A percentile compares a stretch with the other conserved stretches of the same genome.
Conservation (phyloP, 2,888 invertebrate genomes). For the Arctia plantaginis region DNA sequence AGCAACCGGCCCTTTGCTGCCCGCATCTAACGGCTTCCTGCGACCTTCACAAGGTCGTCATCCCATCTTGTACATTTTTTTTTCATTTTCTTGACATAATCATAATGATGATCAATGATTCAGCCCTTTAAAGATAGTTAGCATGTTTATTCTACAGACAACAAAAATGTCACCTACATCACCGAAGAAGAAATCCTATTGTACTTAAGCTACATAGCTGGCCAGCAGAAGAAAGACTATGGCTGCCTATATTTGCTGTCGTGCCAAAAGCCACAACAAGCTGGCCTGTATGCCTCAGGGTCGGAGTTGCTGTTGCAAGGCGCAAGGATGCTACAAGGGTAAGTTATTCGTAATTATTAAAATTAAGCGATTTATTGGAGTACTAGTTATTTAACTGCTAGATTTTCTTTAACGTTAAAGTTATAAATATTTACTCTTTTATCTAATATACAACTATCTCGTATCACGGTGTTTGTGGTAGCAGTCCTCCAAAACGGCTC, state of each 20-base stretch:
- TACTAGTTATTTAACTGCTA: background rate
- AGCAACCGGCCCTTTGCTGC: too few species aligned
- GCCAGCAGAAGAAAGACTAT: constrained; percentile 88
- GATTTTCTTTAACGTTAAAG: background rate
- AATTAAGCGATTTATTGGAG: too few species aligned
- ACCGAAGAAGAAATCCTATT: constrained; percentile 91
- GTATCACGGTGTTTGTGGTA: too few species aligned
- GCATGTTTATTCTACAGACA: constrained; percentile 62
- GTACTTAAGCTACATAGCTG: constrained; percentile 89
- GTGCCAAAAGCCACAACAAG: constrained; percentile 91
- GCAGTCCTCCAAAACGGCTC: too few species aligned
- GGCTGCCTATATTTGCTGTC: constrained; percentile 92
- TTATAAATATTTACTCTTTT: background rate
- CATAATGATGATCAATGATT: background rate
- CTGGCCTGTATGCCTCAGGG: constrained; percentile 91
- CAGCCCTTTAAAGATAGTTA: background rate
- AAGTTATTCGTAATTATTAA: constrained; percentile 54
- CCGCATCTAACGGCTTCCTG: too few species aligned
- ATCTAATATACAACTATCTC: too few species aligned
- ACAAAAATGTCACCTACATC: constrained; percentile 80
- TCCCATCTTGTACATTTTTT: too few species aligned
- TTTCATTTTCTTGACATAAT: background rate
- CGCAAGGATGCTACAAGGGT: constrained; percentile 89
- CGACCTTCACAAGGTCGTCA: too few species aligned
- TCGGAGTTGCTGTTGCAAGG: constrained; percentile 92